phyloP scores from a whole-genome alignment of 2,888 invertebrate genomes.

The Poecilobothrus nobilitatus region DNA sequence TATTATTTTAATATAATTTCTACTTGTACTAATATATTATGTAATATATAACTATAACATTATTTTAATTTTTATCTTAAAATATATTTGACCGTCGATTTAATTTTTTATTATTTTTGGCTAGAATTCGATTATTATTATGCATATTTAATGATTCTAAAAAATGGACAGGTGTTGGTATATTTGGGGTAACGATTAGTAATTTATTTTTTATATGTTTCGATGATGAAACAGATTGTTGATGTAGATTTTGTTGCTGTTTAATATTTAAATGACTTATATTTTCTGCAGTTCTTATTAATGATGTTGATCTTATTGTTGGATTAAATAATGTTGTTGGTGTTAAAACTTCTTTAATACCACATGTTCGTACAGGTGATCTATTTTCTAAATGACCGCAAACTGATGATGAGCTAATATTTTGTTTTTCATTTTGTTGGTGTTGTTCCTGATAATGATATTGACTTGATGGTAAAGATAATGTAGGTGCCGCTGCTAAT shows the following conservation, averaged over 20 bases:
- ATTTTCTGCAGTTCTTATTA: not conserved
- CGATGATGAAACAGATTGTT: not conserved
- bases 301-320: not conserved
- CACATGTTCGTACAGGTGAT: not conserved
- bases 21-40: no score
- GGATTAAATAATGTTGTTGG: not conserved
- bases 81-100: conserved; percentile 21
- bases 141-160: conserved; percentile 4
- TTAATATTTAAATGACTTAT: not conserved
- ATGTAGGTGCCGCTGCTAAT: not conserved
- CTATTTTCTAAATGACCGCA: not conserved
- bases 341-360: not conserved
- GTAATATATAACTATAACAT: no score
- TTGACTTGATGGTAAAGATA: not conserved
- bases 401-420: not conserved
- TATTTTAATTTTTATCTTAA: conserved; percentile 11
- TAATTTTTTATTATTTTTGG: conserved; percentile 14
- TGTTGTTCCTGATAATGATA: not conserved
- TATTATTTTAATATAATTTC: no score
- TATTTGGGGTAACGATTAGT: not conserved
- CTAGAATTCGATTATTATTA: conserved; percentile 10
- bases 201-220: not conserved
- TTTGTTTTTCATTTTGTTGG: not conserved
- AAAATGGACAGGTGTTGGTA: not conserved
- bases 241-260: not conserved